A percentile compares a stretch with the other conserved stretches of the same genome.
Evolutionary conservation across 2,797 vertebrate species (phyloP).

Genomic region (Choloepus didactylus): DNA sequence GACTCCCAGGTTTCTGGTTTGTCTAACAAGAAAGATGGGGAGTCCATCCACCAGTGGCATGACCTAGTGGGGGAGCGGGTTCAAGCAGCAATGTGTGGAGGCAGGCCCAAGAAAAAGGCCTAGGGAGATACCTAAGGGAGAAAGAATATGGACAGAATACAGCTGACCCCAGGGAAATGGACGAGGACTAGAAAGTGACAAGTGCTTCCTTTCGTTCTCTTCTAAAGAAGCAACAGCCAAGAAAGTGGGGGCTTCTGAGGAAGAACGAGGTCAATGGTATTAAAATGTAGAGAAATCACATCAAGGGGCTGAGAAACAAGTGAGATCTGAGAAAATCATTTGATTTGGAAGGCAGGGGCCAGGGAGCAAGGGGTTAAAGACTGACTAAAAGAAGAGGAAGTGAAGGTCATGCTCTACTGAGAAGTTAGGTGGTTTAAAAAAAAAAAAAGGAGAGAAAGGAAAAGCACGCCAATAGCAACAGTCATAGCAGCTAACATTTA

Average conservation of each 20-base stretch:
- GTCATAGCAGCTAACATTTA: not conserved
- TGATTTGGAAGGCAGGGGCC: not conserved
- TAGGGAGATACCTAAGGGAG: not conserved
- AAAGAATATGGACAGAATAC: not conserved
- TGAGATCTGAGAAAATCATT: not conserved
- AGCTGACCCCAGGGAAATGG: not conserved
- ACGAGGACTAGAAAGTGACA: not conserved
- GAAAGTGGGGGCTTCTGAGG: not conserved
- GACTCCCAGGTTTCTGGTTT: not conserved
- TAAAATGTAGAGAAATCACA: not conserved
- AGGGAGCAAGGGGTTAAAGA: slow-evolving; percentile 43
- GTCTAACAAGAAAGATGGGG: not conserved
- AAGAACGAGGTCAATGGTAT: not conserved
- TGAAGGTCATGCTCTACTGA: not conserved
- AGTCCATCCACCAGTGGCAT: not conserved
- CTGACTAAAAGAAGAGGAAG: slow-evolving; percentile 4
- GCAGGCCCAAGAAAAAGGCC: not conserved
- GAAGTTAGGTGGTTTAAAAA: not conserved
- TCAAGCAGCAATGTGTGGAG: too few relatives aligned
- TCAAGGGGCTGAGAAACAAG: not conserved
- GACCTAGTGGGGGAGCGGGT: not conserved
- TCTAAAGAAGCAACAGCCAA: not conserved
- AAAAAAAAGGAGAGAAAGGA: slow-evolving; percentile 26
- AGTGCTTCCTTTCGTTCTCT: not conserved
- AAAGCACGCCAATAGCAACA: not conserved